phyloP scores from a whole-genome alignment of 2,888 invertebrate genomes.

The Sinopyrophorus schimmeli region DNA sequence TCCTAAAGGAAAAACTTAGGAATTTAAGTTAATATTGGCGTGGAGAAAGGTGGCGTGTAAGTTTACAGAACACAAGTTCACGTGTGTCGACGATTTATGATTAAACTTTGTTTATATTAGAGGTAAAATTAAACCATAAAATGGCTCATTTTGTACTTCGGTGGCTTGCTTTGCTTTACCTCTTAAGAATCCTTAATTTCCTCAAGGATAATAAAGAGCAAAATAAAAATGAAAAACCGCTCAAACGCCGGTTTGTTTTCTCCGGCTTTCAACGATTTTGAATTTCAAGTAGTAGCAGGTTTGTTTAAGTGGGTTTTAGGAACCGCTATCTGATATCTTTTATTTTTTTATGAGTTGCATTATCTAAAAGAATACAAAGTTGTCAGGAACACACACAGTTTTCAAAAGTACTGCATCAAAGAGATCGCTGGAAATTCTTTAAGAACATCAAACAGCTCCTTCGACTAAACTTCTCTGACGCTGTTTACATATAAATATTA shows the following conservation, averaged over 20 bases:
- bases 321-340: conserved; percentile 22
- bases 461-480: too few relatives aligned
- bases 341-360: conserved; percentile 17
- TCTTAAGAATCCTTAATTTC: conserved; percentile 39
- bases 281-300: conserved; percentile 28
- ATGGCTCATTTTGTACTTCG: conserved; percentile 35
- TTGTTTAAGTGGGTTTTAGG: conserved; percentile 25
- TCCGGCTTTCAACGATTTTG: conserved; percentile 25
- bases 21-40: conserved; percentile 28
- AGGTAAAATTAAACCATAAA: conserved; percentile 40
- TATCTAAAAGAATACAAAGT: conserved; percentile 12
- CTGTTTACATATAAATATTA: too few relatives aligned
- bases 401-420: too few relatives aligned
- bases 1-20: too few relatives aligned
- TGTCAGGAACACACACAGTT: conserved; percentile 16
- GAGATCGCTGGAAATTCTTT: too few relatives aligned
- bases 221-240: conserved; percentile 28
- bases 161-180: conserved; percentile 37
- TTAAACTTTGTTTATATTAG: conserved; percentile 40
- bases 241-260: conserved; percentile 24
- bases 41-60: conserved; percentile 28
- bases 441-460: too few relatives aligned
- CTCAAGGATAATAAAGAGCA: conserved; percentile 32
- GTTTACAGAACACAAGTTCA: conserved; percentile 34
- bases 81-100: conserved; percentile 43